Evolutionary conservation across 1,140 invertebrate genomes (phyloP), one percentile per base, ranked within the genome.

Genomic region (Drosophila littoralis): DNA sequence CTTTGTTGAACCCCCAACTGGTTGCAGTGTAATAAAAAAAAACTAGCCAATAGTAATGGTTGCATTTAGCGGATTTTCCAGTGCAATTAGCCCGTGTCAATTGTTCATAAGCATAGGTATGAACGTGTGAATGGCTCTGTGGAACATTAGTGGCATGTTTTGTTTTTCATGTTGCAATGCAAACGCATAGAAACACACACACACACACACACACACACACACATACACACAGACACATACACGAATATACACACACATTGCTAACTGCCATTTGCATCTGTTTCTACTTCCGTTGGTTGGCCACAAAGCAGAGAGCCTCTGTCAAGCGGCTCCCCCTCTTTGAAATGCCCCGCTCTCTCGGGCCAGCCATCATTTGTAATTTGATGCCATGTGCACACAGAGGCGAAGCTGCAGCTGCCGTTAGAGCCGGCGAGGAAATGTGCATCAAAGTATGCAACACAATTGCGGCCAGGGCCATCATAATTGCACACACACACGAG

Each of bases 361-460:
- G 63, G 67, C 79, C 51, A 50, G 70, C 63, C 80, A 83, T 83
- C 77, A 86, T 86, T 81, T 86, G 82, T 85, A 85, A 86, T 85
- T 81, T 81, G 82, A 85, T 85, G 77, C 74, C 63, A 58, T 48
- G 55, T 38, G 45, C 55, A 48, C 22, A 57, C 58, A 66, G 22
- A 40, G 8, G 33, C 17, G 13, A 15, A 22, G 65, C 46, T 33
- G 65, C 46, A 61, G 51, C 42, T 74, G 71, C 64, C 48, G 70
- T 69, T 74, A 57, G 22, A 28, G 78, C 40, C 73, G 60, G 60
- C 64, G 65, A 82, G 79, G 58, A 82, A 82, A 69, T 77, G 55
- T 82, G 72, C 77, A 83, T 88, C 83, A 88, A 88, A 86, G 79
- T 86, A 83, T 88, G 84, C 76, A 74, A 80, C 79, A 89, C 79